Evolutionary conservation across 2,888 invertebrate species (phyloP).

Genomic region (Salticus scenicus): DNA sequence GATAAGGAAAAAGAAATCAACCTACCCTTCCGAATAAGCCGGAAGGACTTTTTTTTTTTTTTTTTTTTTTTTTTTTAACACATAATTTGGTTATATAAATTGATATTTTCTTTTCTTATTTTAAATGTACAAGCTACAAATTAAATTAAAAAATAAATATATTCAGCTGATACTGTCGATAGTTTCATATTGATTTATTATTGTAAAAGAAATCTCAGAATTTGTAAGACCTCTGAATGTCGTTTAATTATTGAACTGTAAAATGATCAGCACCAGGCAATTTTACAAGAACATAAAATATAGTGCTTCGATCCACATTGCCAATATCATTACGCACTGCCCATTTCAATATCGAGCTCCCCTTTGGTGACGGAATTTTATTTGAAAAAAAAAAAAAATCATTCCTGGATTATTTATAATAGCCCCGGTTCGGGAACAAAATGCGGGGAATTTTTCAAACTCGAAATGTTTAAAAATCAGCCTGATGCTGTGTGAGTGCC

Average conservation of each 20-base stretch:
- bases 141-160: background rate
- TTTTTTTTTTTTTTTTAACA: background rate
- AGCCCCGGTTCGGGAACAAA: no score
- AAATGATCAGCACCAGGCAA: background rate
- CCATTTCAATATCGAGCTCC: background rate
- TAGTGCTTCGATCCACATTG: background rate
- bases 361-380: no score
- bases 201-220: background rate
- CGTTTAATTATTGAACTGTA: background rate
- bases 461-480: no score
- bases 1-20: no score
- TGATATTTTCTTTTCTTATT: background rate
- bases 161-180: background rate
- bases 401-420: no score
- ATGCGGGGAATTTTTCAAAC: no score
- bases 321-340: background rate
- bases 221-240: background rate
- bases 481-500: no score
- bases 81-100: background rate
- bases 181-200: background rate
- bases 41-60: no score
- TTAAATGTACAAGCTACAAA: background rate
- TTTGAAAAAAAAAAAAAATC: no score
- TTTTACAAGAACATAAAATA: background rate
- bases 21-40: no score